Percentiles rank a stretch among this genome's conserved stretches.
Evolutionary conservation across 2,113 vertebrate genomes (phyloP).

Genomic region (Pelecanoides urinatrix): DNA sequence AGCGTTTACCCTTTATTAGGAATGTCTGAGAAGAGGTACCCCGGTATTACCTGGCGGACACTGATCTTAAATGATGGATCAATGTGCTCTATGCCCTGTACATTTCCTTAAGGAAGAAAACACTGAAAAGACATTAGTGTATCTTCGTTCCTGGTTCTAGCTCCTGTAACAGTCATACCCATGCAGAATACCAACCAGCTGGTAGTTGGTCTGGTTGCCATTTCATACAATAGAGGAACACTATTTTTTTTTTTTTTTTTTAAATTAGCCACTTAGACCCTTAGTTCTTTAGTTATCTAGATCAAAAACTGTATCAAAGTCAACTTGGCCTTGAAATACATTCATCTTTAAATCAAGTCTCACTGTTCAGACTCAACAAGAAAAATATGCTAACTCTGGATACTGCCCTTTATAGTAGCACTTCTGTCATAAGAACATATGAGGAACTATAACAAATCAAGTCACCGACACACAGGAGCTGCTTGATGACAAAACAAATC

Average conservation of each 20-base stretch:
- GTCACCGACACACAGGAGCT: background rate
- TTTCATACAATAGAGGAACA: background rate
- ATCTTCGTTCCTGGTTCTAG: background rate
- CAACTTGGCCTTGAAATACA: background rate
- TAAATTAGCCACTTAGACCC: background rate
- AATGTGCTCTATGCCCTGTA: background rate
- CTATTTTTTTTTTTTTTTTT: background rate
- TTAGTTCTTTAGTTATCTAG: background rate
- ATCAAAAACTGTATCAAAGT: constrained; percentile 10
- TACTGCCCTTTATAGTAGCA: background rate
- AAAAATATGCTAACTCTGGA: background rate
- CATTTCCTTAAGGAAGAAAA: background rate
- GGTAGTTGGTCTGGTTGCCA: background rate
- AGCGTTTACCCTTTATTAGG: background rate
- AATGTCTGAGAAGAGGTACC: background rate
- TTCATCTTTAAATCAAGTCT: background rate
- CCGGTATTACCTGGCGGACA: background rate
- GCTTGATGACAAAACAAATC: background rate
- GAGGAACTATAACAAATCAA: background rate
- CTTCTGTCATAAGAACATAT: background rate
- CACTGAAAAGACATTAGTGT: background rate
- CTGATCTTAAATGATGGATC: background rate
- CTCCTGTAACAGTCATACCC: background rate
- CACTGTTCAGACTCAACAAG: background rate
- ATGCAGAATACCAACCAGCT: background rate